Evolutionary conservation across 2,888 invertebrate genomes (phyloP), one percentile per base, ranked within the genome.

Genomic region (Patella depressa): DNA sequence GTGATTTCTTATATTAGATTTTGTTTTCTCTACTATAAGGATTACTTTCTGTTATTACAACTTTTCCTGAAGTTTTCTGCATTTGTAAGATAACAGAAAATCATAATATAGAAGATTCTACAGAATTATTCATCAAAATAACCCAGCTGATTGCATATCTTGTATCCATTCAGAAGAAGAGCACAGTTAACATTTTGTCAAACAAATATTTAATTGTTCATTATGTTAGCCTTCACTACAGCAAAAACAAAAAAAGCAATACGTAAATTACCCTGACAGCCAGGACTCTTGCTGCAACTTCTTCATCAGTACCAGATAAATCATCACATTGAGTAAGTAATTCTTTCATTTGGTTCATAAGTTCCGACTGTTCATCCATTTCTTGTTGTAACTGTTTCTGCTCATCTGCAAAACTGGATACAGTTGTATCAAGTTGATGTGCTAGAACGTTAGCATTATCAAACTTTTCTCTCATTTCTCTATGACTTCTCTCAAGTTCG

Each of bases 261-360:
- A 75, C 5, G n/a, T 45, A 34, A 72, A 81, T 75, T 79, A 91
- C 93, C 88, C 95, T 95, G 84, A 96, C 95, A 81, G 94, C 94
- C 80, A 95, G 94, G 2, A 97, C 93, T 77, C 97, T 94, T 83
- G 95, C 94, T 76, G 97, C 93, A 78, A 98, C 95, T 89, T 96
- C 96, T 1, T 94, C 93, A 87, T 97, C 96, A 84, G 96, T 96
- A 0, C 98, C 97, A 3, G 97, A 85, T 34, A 89, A 83, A 82
- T 89, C 89, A 77, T 89, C 89, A 81, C 87, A 88, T 76, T 88
- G 85, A 14, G 86, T 84, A 7, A 91, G 85, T 78, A 81, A 79
- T 53, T 90, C 89, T 59, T 88, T 87, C 59, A 88, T 80, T 45
- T 85, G 76, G 80, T 85, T 87, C 73, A 90, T 76, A 87, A 88